Evolutionary conservation across 35 echinoderm and acorn worm species (phyloP).

Genomic region (Holothuria glaberrima): DNA sequence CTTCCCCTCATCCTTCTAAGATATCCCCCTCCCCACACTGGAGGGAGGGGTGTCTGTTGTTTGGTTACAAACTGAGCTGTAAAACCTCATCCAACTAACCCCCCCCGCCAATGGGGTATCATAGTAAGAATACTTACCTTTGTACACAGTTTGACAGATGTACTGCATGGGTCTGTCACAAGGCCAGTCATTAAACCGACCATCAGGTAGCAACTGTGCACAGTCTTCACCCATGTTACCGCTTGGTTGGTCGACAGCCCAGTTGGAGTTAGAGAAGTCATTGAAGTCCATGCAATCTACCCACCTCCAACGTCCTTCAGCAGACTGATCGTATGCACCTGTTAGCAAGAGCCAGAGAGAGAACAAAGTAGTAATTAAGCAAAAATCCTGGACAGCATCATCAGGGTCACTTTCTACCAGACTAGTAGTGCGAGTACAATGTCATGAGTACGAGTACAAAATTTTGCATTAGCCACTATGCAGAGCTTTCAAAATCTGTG

Average conservation of each 20-base stretch:
- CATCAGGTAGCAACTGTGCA: slow-evolving; percentile 58
- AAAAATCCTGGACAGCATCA: too few relatives aligned
- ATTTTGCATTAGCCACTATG: too few relatives aligned
- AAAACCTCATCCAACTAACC: too few relatives aligned
- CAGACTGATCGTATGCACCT: slow-evolving; percentile 77
- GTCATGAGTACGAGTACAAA: too few relatives aligned
- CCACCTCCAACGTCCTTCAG: slow-evolving; percentile 76
- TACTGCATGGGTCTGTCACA: slow-evolving; percentile 63
- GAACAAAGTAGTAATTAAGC: not conserved
- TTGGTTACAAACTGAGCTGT: too few relatives aligned
- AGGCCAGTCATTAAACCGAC: slow-evolving; percentile 70
- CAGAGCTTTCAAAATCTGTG: too few relatives aligned
- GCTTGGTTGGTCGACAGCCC: slow-evolving; percentile 73
- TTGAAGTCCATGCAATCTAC: slow-evolving; percentile 74
- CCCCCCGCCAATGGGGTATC: too few relatives aligned
- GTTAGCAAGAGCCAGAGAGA: not conserved
- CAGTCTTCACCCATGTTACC: slow-evolving; percentile 69
- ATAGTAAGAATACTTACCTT: slow-evolving; percentile 45
- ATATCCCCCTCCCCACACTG: too few relatives aligned
- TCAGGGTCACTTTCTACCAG: too few relatives aligned
- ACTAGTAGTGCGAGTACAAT: too few relatives aligned
- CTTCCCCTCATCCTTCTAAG: too few relatives aligned
- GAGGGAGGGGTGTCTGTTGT: too few relatives aligned
- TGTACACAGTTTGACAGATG: slow-evolving; percentile 68
- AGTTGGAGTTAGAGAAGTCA: slow-evolving; percentile 67